Conservation (phyloP, 1,140 invertebrate genomes). For the Delia radicum region DNA sequence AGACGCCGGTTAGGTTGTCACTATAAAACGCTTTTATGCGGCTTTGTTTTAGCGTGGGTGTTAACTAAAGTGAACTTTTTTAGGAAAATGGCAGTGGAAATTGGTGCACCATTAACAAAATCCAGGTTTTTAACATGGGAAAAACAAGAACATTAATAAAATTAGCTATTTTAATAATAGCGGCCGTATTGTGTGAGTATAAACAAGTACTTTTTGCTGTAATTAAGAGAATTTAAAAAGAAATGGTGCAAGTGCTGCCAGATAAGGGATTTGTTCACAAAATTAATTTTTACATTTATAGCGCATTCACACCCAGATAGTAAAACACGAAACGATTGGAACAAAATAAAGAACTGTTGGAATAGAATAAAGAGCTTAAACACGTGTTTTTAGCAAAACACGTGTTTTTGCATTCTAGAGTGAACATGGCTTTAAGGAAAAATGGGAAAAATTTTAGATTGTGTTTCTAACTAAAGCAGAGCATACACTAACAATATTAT, state of each 20-base stretch:
- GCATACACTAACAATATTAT: too few relatives aligned
- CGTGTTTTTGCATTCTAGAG: too few relatives aligned
- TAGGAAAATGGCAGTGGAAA: not conserved
- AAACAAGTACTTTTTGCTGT: not conserved
- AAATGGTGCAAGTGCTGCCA: too few relatives aligned
- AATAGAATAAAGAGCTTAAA: too few relatives aligned
- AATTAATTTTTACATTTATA: too few relatives aligned
- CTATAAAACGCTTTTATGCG: not conserved
- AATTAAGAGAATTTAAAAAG: not conserved
- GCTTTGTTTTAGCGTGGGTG: not conserved
- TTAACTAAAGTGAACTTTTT: not conserved
- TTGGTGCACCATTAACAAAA: not conserved
- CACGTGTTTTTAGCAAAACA: too few relatives aligned
- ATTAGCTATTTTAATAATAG: slow-evolving; percentile 85
- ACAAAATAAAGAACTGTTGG: not conserved
- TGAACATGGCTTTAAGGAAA: too few relatives aligned
- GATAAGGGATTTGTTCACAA: not conserved
- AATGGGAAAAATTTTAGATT: too few relatives aligned
- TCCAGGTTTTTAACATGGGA: slow-evolving; percentile 58
- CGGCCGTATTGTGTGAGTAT: slow-evolving; percentile 89
- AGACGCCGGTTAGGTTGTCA: not conserved
- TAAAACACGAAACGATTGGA: too few relatives aligned
- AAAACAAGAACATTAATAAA: slow-evolving; percentile 95
- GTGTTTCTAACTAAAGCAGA: too few relatives aligned
- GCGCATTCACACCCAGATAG: too few relatives aligned